Evolutionary conservation across 1,140 invertebrate genomes (phyloP), one percentile per base, ranked within the genome.

Genomic region (Scaptomyza montana): DNA sequence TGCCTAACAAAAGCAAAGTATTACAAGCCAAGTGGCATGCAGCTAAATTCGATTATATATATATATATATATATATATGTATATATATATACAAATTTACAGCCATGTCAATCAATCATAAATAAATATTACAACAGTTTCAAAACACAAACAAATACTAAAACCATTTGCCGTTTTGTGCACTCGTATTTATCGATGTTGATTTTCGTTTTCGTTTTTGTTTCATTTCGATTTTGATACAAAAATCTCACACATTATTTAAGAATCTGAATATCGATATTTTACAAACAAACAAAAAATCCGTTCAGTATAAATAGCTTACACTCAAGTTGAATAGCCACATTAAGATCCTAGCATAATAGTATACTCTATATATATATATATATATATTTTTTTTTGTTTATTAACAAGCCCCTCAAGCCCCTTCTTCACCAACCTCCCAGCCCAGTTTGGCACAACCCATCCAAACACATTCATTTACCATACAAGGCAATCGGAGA

Each of bases 1-100:
- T 87, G 84, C 78, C 84, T 87, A 87, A 80, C 75, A 67, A 64
- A 86, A 85, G 74, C 60, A 85, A 77, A 85, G 77, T 78, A 77
- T 70, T 74, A 78, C 21, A 25, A 25, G 21, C 21, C 21, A 65
- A 56, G 36, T 13, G 39, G 57, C 53, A 68, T 47, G 41, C 59
- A 30, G 36, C 53, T 61, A 47, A 25, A 46, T 33, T 36, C 21
- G 45, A 28, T 36, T 28, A 25, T 28, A 13, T 19, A 53, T n/a
- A 53, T n/a, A 9, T n/a, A 9, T 25, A 12, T 45, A 45, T 60
- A 61, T 45, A 33, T 5, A 33, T 33, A 33, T 33, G 7, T n/a
- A 9, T n/a, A 9, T 25, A 12, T 45, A 45, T 60, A 61, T 45
- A 33, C 5, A 33, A 4, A 33, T 33, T 4, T 33, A 33, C 36